Evolutionary conservation across 2,888 invertebrate genomes (phyloP).

Genomic region (Plemyria rubiginata): DNA sequence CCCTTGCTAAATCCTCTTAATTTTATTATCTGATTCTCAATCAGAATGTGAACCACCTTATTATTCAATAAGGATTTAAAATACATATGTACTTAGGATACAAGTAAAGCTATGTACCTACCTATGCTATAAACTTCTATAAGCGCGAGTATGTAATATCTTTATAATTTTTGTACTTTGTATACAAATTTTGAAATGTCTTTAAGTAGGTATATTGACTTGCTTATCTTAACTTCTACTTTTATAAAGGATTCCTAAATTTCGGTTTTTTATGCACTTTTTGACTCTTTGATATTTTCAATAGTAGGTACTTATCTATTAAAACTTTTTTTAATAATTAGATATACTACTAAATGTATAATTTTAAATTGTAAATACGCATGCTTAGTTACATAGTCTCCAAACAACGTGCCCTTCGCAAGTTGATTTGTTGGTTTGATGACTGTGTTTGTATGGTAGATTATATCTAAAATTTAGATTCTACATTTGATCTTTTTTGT

Average conservation of each 20-base stretch:
- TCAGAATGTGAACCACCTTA: constrained; percentile 78
- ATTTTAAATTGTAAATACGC: constrained; percentile 21
- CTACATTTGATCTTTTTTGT: constrained; percentile 35
- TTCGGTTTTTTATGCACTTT: no score
- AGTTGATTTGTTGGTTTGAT: not conserved
- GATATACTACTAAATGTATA: not conserved
- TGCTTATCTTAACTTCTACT: not conserved
- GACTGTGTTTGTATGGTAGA: not conserved
- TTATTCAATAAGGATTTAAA: constrained; percentile 69
- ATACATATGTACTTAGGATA: not conserved
- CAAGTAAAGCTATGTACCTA: no score
- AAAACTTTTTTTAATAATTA: no score
- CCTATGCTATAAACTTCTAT: not conserved
- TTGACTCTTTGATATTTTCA: no score
- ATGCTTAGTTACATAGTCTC: constrained; percentile 2
- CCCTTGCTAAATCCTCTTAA: not conserved
- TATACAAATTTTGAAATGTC: no score
- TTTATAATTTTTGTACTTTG: not conserved
- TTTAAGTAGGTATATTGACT: not conserved
- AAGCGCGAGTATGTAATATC: not conserved
- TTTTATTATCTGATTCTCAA: constrained; percentile 52
- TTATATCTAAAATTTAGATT: constrained; percentile 2
- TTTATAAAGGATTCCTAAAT: no score
- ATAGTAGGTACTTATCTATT: no score
- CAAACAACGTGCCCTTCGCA: constrained; percentile 13